Conservation (phyloP, 1,140 invertebrate genomes). For the Drosophila sulfurigaster region DNA sequence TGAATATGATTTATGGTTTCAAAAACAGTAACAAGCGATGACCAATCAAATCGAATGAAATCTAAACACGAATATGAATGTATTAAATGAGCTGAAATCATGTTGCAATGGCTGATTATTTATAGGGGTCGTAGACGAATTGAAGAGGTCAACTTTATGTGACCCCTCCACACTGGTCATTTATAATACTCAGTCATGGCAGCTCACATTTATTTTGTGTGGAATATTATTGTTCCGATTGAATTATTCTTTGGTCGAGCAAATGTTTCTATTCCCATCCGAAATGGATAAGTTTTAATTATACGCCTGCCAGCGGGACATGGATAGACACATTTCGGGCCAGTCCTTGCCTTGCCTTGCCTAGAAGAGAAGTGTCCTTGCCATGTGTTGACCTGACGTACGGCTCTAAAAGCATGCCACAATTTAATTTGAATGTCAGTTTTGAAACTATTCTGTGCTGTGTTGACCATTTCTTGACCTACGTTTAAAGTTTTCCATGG, state of each 20-base stretch:
- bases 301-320: background rate
- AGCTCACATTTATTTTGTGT: conserved; percentile 9
- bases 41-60: background rate
- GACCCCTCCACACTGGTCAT: background rate
- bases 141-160: background rate
- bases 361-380: conserved; percentile 6
- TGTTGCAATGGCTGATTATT: background rate
- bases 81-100: background rate
- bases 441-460: conserved; percentile 13
- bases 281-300: conserved; percentile 29
- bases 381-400: conserved; percentile 17
- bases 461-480: conserved; percentile 29
- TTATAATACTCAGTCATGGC: background rate
- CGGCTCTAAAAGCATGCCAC: conserved; percentile 3
- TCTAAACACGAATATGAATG: background rate
- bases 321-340: background rate
- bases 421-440: conserved; percentile 21
- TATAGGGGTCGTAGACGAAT: background rate
- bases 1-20: too few species aligned
- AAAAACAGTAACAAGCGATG: background rate
- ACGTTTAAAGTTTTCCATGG: conserved; percentile 20
- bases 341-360: background rate
- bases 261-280: conserved; percentile 40
- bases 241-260: conserved; percentile 31
- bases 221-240: background rate